Evolutionary conservation across 2,113 vertebrate species (phyloP).

Genomic region (Albula goreensis): DNA sequence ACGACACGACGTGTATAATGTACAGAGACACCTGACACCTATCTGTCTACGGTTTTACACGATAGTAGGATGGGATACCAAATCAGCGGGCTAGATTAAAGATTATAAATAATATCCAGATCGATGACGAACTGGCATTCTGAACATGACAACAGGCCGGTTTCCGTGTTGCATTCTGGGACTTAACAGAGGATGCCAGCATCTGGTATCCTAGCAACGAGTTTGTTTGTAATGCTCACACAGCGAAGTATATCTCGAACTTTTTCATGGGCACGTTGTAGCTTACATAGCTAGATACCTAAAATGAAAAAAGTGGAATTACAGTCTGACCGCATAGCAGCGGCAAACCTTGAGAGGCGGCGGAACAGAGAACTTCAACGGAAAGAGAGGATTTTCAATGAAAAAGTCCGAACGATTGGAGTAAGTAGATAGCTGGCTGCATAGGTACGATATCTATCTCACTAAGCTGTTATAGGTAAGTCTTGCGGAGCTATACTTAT

Average conservation of each 20-base stretch:
- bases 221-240: slow-evolving; percentile 37
- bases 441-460: background rate
- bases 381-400: slow-evolving; percentile 54
- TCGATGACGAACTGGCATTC: too few species aligned
- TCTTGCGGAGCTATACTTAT: background rate
- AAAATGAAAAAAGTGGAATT: slow-evolving; percentile 43
- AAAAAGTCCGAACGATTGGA: slow-evolving; percentile 57
- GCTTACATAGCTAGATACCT: background rate
- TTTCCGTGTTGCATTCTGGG: background rate
- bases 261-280: background rate
- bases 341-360: slow-evolving; percentile 40
- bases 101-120: too few species aligned
- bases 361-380: slow-evolving; percentile 49
- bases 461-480: background rate
- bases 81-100: too few species aligned
- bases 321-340: slow-evolving; percentile 32
- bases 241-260: background rate
- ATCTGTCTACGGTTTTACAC: too few species aligned
- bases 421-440: slow-evolving; percentile 41
- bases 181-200: background rate
- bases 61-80: too few species aligned
- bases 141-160: too few species aligned
- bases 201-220: slow-evolving; percentile 56
- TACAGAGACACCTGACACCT: too few species aligned
- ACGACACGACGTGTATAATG: too few species aligned